These are phyloP conservation scores for Corydoras sp. DNA, from an alignment of 2,113 vertebrate species.

Conservation along the genomic window DNA sequence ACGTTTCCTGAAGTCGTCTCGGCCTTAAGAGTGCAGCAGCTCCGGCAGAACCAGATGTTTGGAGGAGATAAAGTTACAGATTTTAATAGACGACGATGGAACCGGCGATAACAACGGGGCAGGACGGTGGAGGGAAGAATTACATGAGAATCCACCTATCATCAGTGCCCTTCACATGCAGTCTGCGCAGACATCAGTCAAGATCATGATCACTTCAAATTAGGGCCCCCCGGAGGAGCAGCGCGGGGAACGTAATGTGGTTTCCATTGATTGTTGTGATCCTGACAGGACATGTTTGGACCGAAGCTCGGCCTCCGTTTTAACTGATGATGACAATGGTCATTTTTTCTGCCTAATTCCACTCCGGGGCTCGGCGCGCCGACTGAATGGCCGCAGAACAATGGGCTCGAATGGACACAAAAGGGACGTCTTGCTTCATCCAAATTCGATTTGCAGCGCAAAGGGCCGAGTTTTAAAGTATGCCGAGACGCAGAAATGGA, in stretches of 20 bases:
- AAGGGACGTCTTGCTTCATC: neutral
- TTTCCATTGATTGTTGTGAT: slow-evolving; percentile 41
- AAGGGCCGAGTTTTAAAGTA: neutral
- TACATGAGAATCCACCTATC: slow-evolving; percentile 41
- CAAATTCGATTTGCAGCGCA: neutral
- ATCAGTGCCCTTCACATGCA: slow-evolving; percentile 33
- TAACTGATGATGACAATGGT: slow-evolving; percentile 39
- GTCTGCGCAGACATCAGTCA: slow-evolving; percentile 31
- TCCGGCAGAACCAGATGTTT: neutral
- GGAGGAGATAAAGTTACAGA: slow-evolving; percentile 1
- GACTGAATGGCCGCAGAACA: neutral
- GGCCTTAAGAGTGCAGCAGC: no score
- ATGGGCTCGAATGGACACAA: neutral
- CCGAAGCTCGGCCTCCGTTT: slow-evolving; percentile 20
- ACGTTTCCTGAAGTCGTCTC: no score
- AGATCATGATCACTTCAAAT: slow-evolving; percentile 42
- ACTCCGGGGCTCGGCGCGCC: neutral
- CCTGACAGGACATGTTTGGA: slow-evolving; percentile 37
- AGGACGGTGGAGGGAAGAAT: slow-evolving; percentile 27
- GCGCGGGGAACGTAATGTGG: slow-evolving; percentile 33
- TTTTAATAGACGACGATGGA: slow-evolving; percentile 28
- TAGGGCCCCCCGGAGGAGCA: slow-evolving; percentile 38
- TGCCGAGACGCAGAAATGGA: no score
- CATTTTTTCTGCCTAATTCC: slow-evolving; percentile 19
- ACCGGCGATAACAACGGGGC: slow-evolving; percentile 20